phyloP scores from a whole-genome alignment of 2,888 invertebrate species.

The Ditula angustiorana region DNA sequence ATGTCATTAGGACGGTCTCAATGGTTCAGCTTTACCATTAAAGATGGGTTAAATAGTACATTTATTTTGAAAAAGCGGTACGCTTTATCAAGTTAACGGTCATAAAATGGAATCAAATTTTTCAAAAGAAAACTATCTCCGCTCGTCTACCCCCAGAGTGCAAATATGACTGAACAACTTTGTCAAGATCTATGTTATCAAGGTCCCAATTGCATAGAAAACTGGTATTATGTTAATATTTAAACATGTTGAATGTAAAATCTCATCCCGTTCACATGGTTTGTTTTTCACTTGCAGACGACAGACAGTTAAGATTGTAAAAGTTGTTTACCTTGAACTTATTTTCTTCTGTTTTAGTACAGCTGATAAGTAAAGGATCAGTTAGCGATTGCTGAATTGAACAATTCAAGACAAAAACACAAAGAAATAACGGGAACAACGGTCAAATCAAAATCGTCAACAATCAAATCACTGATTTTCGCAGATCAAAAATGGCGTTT shows the following conservation, averaged over 20 bases:
- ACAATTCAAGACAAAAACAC: conserved; percentile 13
- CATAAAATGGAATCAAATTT: background rate
- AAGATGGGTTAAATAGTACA: background rate
- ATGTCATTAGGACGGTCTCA: background rate
- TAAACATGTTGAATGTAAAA: background rate
- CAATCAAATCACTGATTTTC: conserved; percentile 49
- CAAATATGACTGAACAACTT: background rate
- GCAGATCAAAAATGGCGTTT: conserved; percentile 66
- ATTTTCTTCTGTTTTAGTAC: background rate
- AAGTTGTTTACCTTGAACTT: conserved; percentile 66
- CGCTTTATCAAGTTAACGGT: background rate
- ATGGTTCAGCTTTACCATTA: background rate
- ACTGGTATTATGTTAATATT: background rate
- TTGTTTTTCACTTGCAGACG: conserved; percentile 27
- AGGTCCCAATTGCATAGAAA: background rate
- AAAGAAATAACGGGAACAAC: conserved; percentile 25
- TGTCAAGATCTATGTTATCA: background rate
- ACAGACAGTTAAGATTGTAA: conserved; percentile 35
- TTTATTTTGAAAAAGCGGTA: background rate
- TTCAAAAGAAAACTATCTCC: background rate
- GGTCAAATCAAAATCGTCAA: conserved; percentile 36
- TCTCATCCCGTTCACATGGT: conserved; percentile 38
- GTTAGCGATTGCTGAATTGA: background rate
- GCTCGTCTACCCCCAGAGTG: conserved; percentile 23
- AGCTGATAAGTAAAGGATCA: background rate